phyloP scores from a whole-genome alignment of 2,113 vertebrate species.

The Oryzias javanicus region DNA sequence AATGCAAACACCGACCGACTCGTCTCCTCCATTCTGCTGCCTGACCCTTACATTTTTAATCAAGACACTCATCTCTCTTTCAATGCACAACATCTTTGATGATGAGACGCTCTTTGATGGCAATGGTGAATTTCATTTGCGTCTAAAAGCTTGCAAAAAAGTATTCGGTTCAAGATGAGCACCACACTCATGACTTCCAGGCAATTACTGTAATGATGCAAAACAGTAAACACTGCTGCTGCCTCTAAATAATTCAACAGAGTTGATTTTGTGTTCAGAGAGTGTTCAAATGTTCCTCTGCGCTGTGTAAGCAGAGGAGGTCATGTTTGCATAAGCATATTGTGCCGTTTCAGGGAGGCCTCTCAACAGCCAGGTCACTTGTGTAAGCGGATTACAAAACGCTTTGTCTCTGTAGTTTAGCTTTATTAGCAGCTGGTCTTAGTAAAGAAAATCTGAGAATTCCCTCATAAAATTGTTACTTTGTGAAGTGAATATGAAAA shows the following conservation, averaged over 20 bases:
- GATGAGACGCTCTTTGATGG: conserved; percentile 68
- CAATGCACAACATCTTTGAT: conserved; percentile 68
- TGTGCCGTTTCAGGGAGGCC: conserved; percentile 13
- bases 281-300: conserved; percentile 55
- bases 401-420: too few species aligned
- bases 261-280: conserved; percentile 68
- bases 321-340: conserved; percentile 39
- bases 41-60: conserved; percentile 70
- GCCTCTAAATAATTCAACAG: conserved; percentile 68
- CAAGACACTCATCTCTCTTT: conserved; percentile 65
- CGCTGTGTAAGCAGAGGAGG: conserved; percentile 35
- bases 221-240: conserved; percentile 69
- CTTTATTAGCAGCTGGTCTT: too few species aligned
- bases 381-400: too few species aligned
- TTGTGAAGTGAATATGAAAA: too few species aligned
- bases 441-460: too few species aligned
- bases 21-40: conserved; percentile 34
- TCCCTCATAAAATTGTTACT: too few species aligned
- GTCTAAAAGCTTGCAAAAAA: conserved; percentile 63
- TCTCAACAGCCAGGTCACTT: too few species aligned
- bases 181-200: conserved; percentile 61
- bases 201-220: conserved; percentile 69
- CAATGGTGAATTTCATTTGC: conserved; percentile 63
- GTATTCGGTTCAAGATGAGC: conserved; percentile 60
- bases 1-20: conserved; percentile 29